Percentiles rank a stretch among this genome's conserved stretches.
Evolutionary conservation across 1,140 invertebrate genomes (phyloP).

Genomic region (Brachionus angularis): DNA sequence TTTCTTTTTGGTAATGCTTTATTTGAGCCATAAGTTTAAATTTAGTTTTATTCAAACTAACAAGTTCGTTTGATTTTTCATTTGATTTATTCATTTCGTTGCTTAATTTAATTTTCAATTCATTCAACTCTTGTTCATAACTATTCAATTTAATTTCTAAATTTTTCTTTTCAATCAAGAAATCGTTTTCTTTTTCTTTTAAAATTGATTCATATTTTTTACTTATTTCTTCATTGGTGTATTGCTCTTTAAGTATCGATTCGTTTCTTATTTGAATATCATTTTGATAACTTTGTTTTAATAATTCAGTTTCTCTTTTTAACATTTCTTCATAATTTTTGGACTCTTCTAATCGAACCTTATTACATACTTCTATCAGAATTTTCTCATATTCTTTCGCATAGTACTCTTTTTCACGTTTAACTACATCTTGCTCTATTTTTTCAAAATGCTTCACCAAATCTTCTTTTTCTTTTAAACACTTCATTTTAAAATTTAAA

Average conservation of each 20-base stretch:
- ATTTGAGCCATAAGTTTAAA: constrained; percentile 40
- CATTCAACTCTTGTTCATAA: not conserved
- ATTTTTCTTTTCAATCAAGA: not conserved
- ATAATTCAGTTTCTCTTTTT: not conserved
- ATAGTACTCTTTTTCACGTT: not conserved
- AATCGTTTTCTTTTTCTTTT: not conserved
- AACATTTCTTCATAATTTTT: constrained; percentile 10
- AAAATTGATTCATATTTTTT: not conserved
- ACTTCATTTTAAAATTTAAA: not conserved
- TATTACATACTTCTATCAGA: not conserved
- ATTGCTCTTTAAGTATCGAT: not conserved
- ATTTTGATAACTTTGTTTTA: not conserved
- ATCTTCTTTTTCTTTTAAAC: constrained; percentile 41
- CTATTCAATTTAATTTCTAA: not conserved
- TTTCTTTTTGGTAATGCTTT: not conserved
- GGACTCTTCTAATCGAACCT: not conserved
- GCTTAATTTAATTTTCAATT: not conserved
- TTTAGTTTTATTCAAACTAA: constrained; percentile 12
- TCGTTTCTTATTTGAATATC: not conserved
- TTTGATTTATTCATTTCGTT: not conserved
- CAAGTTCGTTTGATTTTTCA: constrained; percentile 8
- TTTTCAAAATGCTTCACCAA: constrained; percentile 17
- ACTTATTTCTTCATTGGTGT: not conserved
- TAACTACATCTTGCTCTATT: constrained; percentile 31
- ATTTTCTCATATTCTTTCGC: constrained; percentile 24